Percentiles rank a stretch among this genome's conserved stretches.
Conservation (phyloP, 2,888 invertebrate genomes). For the Xanthia icteritia region DNA sequence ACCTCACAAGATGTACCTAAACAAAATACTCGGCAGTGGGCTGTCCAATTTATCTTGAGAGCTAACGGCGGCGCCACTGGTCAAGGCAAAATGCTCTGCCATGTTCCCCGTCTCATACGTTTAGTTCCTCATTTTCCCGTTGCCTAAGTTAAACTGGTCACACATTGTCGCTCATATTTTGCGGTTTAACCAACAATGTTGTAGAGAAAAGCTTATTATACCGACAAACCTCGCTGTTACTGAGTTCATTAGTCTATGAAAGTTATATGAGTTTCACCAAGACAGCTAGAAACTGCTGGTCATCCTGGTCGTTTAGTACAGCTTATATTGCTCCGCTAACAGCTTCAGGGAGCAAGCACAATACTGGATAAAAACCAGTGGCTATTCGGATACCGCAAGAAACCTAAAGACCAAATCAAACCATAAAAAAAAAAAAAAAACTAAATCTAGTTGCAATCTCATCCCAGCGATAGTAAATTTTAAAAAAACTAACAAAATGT, state of each 20-base stretch:
- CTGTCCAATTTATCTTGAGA: not conserved
- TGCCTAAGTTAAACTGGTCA: slow-evolving; percentile 2
- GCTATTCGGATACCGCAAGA: not conserved
- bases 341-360: not conserved
- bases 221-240: slow-evolving; percentile 34
- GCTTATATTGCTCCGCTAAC: not conserved
- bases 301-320: slow-evolving; percentile 17
- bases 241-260: slow-evolving; percentile 48
- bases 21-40: not conserved
- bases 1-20: not conserved
- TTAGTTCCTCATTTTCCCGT: slow-evolving; percentile 18
- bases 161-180: slow-evolving; percentile 23
- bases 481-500: not conserved
- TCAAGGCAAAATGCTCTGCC: not conserved
- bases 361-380: not conserved
- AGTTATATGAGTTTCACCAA: slow-evolving; percentile 47
- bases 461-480: too few species aligned
- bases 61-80: slow-evolving; percentile 2
- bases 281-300: slow-evolving; percentile 36
- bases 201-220: slow-evolving; percentile 37
- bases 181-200: slow-evolving; percentile 46
- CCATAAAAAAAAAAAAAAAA: too few species aligned
- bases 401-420: not conserved
- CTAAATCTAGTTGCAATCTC: too few species aligned
- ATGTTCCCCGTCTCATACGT: not conserved